Evolutionary conservation across 1,140 invertebrate genomes (phyloP).

Genomic region (Drosophila rufa): DNA sequence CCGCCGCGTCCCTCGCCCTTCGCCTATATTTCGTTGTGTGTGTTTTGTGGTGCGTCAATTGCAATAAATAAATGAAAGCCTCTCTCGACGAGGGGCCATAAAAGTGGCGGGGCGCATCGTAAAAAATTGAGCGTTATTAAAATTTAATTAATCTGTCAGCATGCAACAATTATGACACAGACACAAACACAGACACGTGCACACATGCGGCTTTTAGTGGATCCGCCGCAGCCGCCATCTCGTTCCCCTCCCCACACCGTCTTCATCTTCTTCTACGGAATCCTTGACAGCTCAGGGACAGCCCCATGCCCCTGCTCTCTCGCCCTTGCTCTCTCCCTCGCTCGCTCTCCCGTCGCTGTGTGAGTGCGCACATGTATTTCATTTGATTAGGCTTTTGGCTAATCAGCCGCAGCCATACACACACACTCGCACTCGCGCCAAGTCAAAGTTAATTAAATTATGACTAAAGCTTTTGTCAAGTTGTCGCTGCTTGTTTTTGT

Average conservation of each 20-base stretch:
- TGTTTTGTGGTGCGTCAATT: constrained; percentile 39
- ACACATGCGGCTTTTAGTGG: constrained; percentile 16
- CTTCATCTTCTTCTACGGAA: neutral
- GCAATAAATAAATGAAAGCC: constrained; percentile 62
- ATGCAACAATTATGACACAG: constrained; percentile 43
- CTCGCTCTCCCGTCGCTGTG: constrained; percentile 1
- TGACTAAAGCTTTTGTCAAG: constrained; percentile 73
- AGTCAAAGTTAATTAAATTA: constrained; percentile 81
- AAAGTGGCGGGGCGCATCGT: constrained; percentile 31
- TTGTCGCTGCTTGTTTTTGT: constrained; percentile 39
- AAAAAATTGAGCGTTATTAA: constrained; percentile 71
- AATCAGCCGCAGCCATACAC: constrained; percentile 46
- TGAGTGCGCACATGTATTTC: constrained; percentile 46
- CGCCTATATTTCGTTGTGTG: neutral
- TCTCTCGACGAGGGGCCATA: constrained; percentile 26
- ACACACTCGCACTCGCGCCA: constrained; percentile 11
- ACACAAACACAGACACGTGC: constrained; percentile 8
- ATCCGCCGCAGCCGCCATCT: neutral
- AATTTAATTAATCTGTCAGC: constrained; percentile 78
- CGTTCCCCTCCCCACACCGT: neutral
- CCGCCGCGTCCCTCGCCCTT: neutral
- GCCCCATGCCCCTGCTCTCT: neutral
- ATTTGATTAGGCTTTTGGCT: constrained; percentile 66
- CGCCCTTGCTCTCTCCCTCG: neutral
- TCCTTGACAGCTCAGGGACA: constrained; percentile 35